Percentiles rank a stretch among this genome's conserved stretches.
These are phyloP conservation scores for Philypnodon macrostomus DNA, from an alignment of 2,797 vertebrate genomes.

Conservation along the genomic window DNA sequence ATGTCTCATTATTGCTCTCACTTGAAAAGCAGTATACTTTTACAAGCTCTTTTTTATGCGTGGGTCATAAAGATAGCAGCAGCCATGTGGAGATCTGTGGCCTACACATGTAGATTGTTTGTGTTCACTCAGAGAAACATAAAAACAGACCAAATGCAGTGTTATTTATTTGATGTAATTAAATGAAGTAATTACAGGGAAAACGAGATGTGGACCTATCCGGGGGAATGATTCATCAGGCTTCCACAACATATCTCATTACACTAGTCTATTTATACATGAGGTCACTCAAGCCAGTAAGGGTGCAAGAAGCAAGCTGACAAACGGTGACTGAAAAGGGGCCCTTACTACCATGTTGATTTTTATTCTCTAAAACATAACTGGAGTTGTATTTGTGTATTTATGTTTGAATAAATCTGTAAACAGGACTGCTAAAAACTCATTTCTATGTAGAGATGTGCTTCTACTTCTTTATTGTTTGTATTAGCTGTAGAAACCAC, in stretches of 20 bases:
- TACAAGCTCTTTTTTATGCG: constrained; percentile 35
- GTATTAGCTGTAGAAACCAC: too few relatives aligned
- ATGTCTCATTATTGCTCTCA: constrained; percentile 39
- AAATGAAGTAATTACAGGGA: constrained; percentile 1
- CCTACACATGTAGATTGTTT: constrained; percentile 11
- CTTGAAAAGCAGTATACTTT: constrained; percentile 40
- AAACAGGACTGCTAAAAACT: too few relatives aligned
- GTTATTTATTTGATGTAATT: too few relatives aligned
- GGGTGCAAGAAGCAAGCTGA: constrained; percentile 10
- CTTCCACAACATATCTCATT: constrained; percentile 37
- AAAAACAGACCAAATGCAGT: too few relatives aligned
- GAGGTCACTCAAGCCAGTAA: constrained; percentile 29
- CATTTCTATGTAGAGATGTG: too few relatives aligned
- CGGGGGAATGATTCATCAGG: constrained; percentile 11
- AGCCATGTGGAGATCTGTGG: constrained; percentile 9
- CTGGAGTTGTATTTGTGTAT: too few relatives aligned
- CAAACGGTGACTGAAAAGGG: constrained; percentile 17
- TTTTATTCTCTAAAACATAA: background rate
- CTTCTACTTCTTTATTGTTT: too few relatives aligned
- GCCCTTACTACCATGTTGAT: background rate
- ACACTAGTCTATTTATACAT: constrained; percentile 59
- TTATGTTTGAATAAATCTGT: too few relatives aligned
- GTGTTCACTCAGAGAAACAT: background rate
- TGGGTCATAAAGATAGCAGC: constrained; percentile 51
- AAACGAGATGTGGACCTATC: constrained; percentile 19